phyloP scores from a whole-genome alignment of 2,888 invertebrate species.

The Keiferia lycopersicella region DNA sequence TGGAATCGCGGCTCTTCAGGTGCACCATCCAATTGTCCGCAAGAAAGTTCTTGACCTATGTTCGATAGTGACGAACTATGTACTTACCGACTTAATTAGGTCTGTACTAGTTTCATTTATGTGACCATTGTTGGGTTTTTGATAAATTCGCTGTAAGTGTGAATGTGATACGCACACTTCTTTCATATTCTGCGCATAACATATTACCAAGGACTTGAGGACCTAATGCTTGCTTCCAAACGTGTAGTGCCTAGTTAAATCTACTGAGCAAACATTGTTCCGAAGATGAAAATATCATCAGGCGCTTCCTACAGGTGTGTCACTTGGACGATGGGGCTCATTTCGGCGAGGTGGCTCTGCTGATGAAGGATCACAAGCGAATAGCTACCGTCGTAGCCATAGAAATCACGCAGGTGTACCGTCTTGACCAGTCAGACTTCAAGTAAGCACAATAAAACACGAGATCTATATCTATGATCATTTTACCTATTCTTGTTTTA shows the following conservation, averaged over 20 bases:
- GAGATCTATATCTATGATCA: background rate
- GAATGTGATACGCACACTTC: too few species aligned
- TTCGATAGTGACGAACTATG: too few species aligned
- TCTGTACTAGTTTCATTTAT: too few species aligned
- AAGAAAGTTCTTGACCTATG: too few species aligned
- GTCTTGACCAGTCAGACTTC: slow-evolving; percentile 79
- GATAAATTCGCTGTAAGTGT: too few species aligned
- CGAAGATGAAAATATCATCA: background rate
- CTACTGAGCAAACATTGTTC: background rate
- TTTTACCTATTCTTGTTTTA: too few species aligned
- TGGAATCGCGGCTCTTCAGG: too few species aligned
- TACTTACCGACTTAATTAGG: too few species aligned
- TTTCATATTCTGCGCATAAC: too few species aligned
- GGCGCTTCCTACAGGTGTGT: slow-evolving; percentile 53
- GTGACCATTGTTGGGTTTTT: too few species aligned
- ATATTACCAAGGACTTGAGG: too few species aligned
- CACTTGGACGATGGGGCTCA: slow-evolving; percentile 83
- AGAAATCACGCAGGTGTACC: slow-evolving; percentile 82
- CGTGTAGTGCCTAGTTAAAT: background rate
- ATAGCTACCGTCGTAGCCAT: slow-evolving; percentile 82
- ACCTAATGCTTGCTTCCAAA: background rate
- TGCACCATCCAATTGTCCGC: too few species aligned
- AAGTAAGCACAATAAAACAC: slow-evolving; percentile 40
- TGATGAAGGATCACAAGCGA: slow-evolving; percentile 79
- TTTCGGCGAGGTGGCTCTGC: slow-evolving; percentile 83